phyloP scores from a whole-genome alignment of 2,113 vertebrate genomes.

The Nothoprocta pentlandii region DNA sequence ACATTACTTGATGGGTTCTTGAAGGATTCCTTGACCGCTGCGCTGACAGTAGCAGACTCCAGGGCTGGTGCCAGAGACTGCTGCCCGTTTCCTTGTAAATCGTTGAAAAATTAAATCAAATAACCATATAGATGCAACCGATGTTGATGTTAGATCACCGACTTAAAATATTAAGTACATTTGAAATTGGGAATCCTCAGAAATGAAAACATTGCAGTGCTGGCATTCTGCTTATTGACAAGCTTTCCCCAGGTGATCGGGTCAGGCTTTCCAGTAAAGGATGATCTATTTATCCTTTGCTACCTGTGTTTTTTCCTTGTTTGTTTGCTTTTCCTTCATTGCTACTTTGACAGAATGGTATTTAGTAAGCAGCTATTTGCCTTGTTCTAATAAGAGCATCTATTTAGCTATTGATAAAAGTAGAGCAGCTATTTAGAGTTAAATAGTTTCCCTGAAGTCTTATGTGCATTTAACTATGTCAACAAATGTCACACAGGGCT shows the following conservation, averaged over 20 bases:
- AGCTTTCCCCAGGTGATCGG: neutral
- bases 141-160: neutral
- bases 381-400: neutral
- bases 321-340: neutral
- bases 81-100: neutral
- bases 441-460: neutral
- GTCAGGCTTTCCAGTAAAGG: neutral
- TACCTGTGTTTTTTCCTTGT: neutral
- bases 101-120: neutral
- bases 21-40: neutral
- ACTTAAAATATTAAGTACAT: neutral
- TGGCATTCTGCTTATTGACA: neutral
- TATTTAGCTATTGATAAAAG: slow-evolving; percentile 34
- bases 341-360: neutral
- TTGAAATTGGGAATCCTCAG: neutral
- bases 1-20: neutral
- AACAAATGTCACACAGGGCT: slow-evolving; percentile 16
- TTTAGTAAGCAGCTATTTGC: neutral
- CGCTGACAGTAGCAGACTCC: too few species aligned
- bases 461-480: neutral
- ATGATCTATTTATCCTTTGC: neutral
- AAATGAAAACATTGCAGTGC: neutral
- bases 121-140: neutral
- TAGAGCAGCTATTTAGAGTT: neutral
- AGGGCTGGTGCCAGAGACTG: neutral